Base-by-base conservation (phyloP, 2,113 vertebrate species). In the Elephantulus edwardii region DNA sequence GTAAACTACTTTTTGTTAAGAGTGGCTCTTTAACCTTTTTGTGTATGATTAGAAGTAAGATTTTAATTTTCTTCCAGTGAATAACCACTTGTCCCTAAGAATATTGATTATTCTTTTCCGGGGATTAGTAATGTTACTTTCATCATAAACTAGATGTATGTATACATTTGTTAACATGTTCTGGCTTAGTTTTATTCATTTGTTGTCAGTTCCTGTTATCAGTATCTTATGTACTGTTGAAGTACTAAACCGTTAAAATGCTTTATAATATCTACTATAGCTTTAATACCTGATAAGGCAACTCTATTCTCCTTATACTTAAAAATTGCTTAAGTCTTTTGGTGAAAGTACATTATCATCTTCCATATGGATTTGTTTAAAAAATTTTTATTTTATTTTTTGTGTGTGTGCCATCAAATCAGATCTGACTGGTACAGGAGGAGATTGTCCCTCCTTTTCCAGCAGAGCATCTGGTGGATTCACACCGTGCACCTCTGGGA, bases 181-280 rank as follows among this genome's bases (percentile, higher is more conserved):
- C n/a, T n/a, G 70, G 8, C 72, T 84, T 56, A 83, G n/a, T 90
- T 90, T 76, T 7, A n/a, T 54, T 68, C 46, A 80, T 88, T 6
- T 19, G 4, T 2, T 85, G 44, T 71, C 80, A 62, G 1, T 91
- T 76, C 24, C 76, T 94, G n/a, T 28, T 5, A 30, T 81, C 44
- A 52, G 1, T 52, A 75, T 66, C 28, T 66, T n/a, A n/a, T n/a
- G n/a, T n/a, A 88, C 33, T 71, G 35, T n/a, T 66, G 56, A 84
- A 68, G 80, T 79, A 80, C 35, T 42, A 75, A 85, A 80, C 19
- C 22, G 88, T 82, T 77, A 70, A 8, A n/a, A 14, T 82, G 62
- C 13, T 56, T 9, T 40, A 54, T 44, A 26, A 22, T 62, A 5
- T 68, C 64, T 80, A n/a, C 13, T 22, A 11, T 82, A 85, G 58